Conservation (phyloP, 2,797 vertebrate genomes). For the Neopelma chrysocephalum region DNA sequence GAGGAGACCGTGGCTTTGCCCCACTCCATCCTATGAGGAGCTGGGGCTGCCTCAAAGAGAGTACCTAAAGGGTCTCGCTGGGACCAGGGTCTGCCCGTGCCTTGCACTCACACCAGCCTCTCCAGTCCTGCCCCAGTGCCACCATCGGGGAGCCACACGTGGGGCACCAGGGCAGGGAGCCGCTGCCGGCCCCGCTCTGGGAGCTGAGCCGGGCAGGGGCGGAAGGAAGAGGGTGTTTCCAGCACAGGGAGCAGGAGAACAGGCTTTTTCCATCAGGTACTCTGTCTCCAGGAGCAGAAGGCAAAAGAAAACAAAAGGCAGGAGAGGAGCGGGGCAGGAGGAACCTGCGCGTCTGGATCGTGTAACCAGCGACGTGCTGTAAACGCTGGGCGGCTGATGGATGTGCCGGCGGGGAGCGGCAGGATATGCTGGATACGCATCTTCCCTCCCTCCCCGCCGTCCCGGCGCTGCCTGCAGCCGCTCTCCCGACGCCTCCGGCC, state of each 20-base stretch:
- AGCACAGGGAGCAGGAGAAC: background rate
- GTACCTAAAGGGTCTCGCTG: background rate
- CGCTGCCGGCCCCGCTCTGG: background rate
- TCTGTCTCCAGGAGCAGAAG: constrained; percentile 37
- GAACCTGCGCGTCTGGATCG: constrained; percentile 66
- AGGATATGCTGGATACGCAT: constrained; percentile 21
- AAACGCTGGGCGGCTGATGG: constrained; percentile 67
- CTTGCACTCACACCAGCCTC: fast-evolving
- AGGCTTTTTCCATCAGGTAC: constrained; percentile 68
- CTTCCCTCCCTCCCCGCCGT: background rate
- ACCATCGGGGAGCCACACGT: fast-evolving
- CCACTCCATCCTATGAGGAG: fast-evolving
- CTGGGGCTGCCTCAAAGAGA: background rate
- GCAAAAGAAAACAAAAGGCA: constrained; percentile 43
- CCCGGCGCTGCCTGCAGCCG: background rate
- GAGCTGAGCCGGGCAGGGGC: background rate
- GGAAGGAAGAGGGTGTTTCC: constrained; percentile 41
- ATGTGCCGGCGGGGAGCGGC: constrained; percentile 33
- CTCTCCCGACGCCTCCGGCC: background rate
- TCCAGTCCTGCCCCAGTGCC: background rate
- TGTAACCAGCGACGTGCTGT: constrained; percentile 67
- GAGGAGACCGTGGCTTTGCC: background rate
- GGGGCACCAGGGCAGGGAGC: background rate
- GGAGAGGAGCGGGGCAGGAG: constrained; percentile 27
- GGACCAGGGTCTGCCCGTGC: background rate